Conservation (phyloP, 2,888 invertebrate species). For the Ophonus ardosiacus region DNA sequence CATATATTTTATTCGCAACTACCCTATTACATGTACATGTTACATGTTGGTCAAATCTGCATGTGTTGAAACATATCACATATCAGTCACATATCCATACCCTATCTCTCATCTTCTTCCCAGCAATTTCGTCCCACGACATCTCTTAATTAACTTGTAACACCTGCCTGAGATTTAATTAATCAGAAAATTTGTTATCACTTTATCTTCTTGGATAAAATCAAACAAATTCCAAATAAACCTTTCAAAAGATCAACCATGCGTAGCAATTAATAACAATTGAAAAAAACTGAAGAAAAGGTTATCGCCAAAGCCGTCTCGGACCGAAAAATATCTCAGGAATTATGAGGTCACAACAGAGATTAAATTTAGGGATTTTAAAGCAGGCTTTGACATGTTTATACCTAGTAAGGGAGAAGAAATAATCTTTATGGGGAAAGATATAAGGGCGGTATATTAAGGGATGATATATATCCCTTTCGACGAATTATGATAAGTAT, state of each 20-base stretch:
- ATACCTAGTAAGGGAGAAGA: slow-evolving; percentile 50
- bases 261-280: slow-evolving; percentile 53
- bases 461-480: slow-evolving; percentile 42
- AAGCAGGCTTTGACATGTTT: slow-evolving; percentile 57
- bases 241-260: slow-evolving; percentile 36
- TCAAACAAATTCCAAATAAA: slow-evolving; percentile 48
- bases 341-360: slow-evolving; percentile 59
- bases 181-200: slow-evolving; percentile 43
- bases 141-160: slow-evolving; percentile 40
- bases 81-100: background rate
- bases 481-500: slow-evolving; percentile 53
- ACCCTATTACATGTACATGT: too few relatives aligned
- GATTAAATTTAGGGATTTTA: slow-evolving; percentile 53
- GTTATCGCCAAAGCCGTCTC: slow-evolving; percentile 29
- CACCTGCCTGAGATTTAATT: slow-evolving; percentile 49
- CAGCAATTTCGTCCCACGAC: slow-evolving; percentile 25
- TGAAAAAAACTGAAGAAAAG: slow-evolving; percentile 15
- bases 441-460: background rate
- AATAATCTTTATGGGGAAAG: background rate
- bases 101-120: slow-evolving; percentile 3
- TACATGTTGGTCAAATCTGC: background rate
- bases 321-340: background rate
- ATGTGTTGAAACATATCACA: background rate
- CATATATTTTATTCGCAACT: too few relatives aligned
- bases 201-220: slow-evolving; percentile 14